phyloP scores from a whole-genome alignment of 1,140 invertebrate species.

The Araneus ventricosus region DNA sequence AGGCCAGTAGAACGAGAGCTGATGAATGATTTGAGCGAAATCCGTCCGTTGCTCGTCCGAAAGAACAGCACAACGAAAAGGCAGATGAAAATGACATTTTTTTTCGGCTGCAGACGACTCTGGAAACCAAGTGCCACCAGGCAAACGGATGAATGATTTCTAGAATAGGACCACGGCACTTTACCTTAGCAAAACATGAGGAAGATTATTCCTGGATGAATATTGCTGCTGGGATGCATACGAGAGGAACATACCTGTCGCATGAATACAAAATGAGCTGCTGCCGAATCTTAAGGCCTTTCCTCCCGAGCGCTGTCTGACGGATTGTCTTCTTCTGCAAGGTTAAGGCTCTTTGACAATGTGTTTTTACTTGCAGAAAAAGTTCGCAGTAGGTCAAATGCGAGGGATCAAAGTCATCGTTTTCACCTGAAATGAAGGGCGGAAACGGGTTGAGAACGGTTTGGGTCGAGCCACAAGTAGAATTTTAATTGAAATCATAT shows the following conservation, averaged over 20 bases:
- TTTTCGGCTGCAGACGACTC: slow-evolving; percentile 38
- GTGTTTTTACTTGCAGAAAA: not conserved
- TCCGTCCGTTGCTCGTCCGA: not conserved
- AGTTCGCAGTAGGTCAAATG: slow-evolving; percentile 24
- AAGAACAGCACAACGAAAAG: not conserved
- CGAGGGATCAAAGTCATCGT: not conserved
- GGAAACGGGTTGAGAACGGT: not conserved
- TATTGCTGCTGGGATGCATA: not conserved
- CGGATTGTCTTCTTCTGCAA: slow-evolving; percentile 5
- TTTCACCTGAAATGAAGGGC: not conserved
- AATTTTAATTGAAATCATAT: too few species aligned
- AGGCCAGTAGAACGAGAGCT: slow-evolving; percentile 3
- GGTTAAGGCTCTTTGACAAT: not conserved
- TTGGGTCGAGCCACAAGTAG: too few species aligned
- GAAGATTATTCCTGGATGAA: not conserved
- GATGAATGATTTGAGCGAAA: slow-evolving; percentile 12
- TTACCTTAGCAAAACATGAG: not conserved
- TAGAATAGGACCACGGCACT: slow-evolving; percentile 44
- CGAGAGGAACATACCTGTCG: not conserved
- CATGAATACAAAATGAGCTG: slow-evolving; percentile 24
- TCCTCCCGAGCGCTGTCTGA: not conserved
- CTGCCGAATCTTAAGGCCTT: not conserved
- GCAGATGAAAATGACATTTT: not conserved
- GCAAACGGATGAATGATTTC: slow-evolving; percentile 49
- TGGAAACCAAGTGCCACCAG: slow-evolving; percentile 48